Evolutionary conservation across 2,113 vertebrate genomes (phyloP), one percentile per base, ranked within the genome.

Genomic region (Entomyzon cyanotis): DNA sequence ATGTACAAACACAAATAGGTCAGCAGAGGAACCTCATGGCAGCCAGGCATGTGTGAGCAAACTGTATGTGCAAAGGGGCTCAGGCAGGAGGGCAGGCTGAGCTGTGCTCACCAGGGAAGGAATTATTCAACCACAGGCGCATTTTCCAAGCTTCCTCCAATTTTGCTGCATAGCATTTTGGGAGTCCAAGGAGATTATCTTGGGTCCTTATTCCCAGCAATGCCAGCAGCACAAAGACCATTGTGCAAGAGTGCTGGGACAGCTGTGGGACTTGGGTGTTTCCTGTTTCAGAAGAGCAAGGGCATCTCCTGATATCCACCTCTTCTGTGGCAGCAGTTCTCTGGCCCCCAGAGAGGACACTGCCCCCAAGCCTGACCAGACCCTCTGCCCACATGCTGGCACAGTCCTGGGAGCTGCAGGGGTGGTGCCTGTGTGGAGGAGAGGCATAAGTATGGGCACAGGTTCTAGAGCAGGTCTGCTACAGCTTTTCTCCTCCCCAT

Each of bases 401-500:
- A 1, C 44, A 50, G n/a, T 35, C 28, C 41, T 10, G 22, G 28
- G 14, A 17, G 58, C 44, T 3, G 5, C 33, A 33, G 50, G 39
- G 50, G 4, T 5, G 25, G 33, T 53, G 87, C 12, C 46, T 1
- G 0, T 3, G 15, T 5, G 42, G 14, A 60, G 33, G 35, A 15
- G 74, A 14, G 9, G 6, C 2, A 8, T 3, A 31, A 31, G 12
- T 2, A 0, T 1, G 41, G 59, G 67, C 2, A 4, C 7, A 2
- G 47, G 18, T 9, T 80, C 84, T 5, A 4, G 73, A 44, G 69
- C 73, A 10, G 37, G 7, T 15, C 60, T 55, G 33, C 19, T 21
- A 41, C 9, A 22, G 19, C 50, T 55, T 37, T 28, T 7, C 24
- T 64, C 28, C 22, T 8, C 33, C 35, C 11, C 2, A 3, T 23